Evolutionary conservation across 2,113 vertebrate species (phyloP), one percentile per base, ranked within the genome.

Genomic region (Garra rufa): DNA sequence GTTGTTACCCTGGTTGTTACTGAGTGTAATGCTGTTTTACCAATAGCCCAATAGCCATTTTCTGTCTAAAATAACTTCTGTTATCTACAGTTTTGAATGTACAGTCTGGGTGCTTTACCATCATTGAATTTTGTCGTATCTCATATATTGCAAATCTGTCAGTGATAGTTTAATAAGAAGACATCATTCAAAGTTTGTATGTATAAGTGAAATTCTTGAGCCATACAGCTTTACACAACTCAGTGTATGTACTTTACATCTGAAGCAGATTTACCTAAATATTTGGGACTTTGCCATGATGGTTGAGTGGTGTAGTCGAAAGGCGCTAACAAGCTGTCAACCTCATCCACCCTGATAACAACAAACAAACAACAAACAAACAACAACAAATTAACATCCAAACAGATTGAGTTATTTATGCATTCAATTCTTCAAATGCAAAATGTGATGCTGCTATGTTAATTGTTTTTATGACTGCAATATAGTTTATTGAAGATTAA

Each of bases 301-400:
- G 94, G 94, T 83, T 93, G 93, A 17, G 93, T 92, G 26, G 92
- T 95, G 91, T 92, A 95, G 89, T 95, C 93, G 61, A 95, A 95
- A 0, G 94, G 95, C n/a, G 94, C 88, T 91, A 95, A 88, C 85
- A 94, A 89, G 81, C 93, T 93, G 92, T 95, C 93, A 76, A 93
- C 91, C 84, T 95, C 94, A 19, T 94, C 92, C 85, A 94, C 92
- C 89, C 95, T 95, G 17, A 48, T 46, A 69, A 80, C 65, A 69
- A 57, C 43, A 76, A 4, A 81, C 24, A 65, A 9, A 82, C 65
- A 69, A 57, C 43, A 76, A 4, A 81, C 24, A 65, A 9, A 82
- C n/a, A 69, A 80, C 65, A 69, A 57, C 43, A 76, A 4, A 81
- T 30, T 57, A 9, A 82, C 7, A 67, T 46, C 41, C 21, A 8